A percentile compares a stretch with the other conserved stretches of the same genome.
phyloP scores from a whole-genome alignment of 1,140 invertebrate genomes.

The Psilanteris sp. region DNA sequence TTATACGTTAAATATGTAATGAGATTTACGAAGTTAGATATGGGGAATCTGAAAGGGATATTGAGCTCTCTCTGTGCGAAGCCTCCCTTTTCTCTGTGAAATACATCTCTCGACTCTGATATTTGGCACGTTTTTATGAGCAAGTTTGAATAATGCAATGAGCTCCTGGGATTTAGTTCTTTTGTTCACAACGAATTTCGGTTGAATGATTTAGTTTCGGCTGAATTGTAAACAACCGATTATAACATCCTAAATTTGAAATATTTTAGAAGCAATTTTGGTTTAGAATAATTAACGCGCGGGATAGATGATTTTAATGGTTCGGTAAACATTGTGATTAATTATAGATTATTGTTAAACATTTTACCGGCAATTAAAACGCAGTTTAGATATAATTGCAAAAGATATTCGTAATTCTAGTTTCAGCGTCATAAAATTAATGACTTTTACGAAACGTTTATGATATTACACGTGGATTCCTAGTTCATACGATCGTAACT shows the following conservation, averaged over 20 bases:
- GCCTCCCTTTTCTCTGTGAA: constrained; percentile 39
- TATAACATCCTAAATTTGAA: constrained; percentile 32
- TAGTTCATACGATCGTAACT: too few relatives aligned
- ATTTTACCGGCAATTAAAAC: too few relatives aligned
- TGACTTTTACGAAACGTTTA: too few relatives aligned
- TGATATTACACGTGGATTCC: too few relatives aligned
- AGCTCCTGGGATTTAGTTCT: constrained; percentile 43
- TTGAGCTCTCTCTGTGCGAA: constrained; percentile 39
- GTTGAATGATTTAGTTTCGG: constrained; percentile 53
- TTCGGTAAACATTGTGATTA: too few relatives aligned
- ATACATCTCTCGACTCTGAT: constrained; percentile 50
- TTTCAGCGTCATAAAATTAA: too few relatives aligned
- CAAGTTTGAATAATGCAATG: constrained; percentile 59
- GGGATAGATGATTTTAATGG: too few relatives aligned
- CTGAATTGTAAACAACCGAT: constrained; percentile 53
- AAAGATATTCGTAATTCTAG: too few relatives aligned
- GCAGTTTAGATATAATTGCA: too few relatives aligned
- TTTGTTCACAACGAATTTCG: constrained; percentile 44
- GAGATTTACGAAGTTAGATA: constrained; percentile 48
- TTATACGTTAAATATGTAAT: constrained; percentile 58
- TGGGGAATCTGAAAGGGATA: constrained; percentile 52
- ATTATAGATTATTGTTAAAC: too few relatives aligned
- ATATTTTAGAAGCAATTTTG: constrained; percentile 18
- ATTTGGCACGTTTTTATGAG: constrained; percentile 62
- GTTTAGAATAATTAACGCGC: too few relatives aligned